Base-by-base conservation (phyloP, 2,113 vertebrate genomes). In the Lophochroa leadbeateri region DNA sequence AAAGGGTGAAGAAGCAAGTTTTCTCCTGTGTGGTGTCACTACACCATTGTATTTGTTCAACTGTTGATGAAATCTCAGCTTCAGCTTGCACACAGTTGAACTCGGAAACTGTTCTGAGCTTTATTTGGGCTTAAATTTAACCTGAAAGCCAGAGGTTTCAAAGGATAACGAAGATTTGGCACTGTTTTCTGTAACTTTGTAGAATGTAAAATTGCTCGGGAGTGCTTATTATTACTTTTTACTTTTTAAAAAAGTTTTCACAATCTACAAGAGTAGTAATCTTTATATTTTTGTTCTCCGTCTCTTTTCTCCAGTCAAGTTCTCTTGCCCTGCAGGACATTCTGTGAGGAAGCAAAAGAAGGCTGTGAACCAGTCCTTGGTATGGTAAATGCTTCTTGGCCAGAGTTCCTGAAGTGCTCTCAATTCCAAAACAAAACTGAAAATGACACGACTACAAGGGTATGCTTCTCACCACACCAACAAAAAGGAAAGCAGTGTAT, bases 321-420 rank as follows among this genome's bases (percentile, higher is more conserved):
- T 55, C 95, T 99, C 57, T 96, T 99, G 69, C 99, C 99, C 14
- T 99, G 99, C 39, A 95, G 97, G 41, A 98, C 98, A 0, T 99
- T 99, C 97, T 99, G 99, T 52, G 99, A 99, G 91, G 98, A 98
- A 35, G 99, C 99, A 41, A 98, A 98, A 83, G 98, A 99, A 93
- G 99, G 99, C 41, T 99, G 99, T 76, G 99, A 99, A 57, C 98
- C 99, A 10, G 98, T 99, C 39, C 98, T 99, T 57, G 98, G 98
- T 93, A 98, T 99, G 98, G 99, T 99, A 83, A 99, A 99, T 49
- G 98, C 98, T 84, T 99, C 99, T 55, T 99, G 99, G 99, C 99
- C 99, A 0, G 98, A 99, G 47, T 99, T 99, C 97, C 98, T 99
- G 78, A 98, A 98, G 76, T 99, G 99, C 94, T 99, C 99, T 20